Conservation (phyloP, 2,888 invertebrate genomes). For the Pristionchus maxplancki region DNA sequence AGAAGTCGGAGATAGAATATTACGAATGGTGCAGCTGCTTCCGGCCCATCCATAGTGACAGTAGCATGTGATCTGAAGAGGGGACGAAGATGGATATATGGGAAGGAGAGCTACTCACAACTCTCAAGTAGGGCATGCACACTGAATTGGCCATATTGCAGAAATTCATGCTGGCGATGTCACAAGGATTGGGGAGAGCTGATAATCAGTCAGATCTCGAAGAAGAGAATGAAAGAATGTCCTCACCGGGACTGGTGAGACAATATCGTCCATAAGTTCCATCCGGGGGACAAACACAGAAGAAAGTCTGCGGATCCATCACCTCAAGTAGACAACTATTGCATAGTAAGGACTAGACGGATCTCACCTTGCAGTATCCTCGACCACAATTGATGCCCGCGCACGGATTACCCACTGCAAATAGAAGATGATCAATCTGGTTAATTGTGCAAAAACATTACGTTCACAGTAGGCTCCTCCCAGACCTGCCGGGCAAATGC, state of each 20-base stretch:
- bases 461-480: not conserved
- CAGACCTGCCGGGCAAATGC: not conserved
- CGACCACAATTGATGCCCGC: constrained; percentile 16
- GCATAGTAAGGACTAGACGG: not conserved
- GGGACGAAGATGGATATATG: not conserved
- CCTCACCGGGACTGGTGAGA: not conserved
- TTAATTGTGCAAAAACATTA: not conserved
- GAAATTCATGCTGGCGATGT: not conserved
- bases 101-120: not conserved
- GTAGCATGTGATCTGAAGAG: not conserved
- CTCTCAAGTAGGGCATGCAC: not conserved
- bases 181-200: constrained; percentile 9
- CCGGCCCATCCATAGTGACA: constrained; percentile 21
- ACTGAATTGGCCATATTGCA: not conserved
- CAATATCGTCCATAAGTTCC: constrained; percentile 25
- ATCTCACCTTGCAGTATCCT: not conserved
- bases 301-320: not conserved
- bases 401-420: not conserved
- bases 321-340: not conserved
- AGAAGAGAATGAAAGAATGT: too few species aligned
- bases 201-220: too few species aligned
- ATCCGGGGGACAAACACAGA: constrained; percentile 2
- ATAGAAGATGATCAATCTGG: not conserved
- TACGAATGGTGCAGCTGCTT: not conserved
- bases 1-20: too few species aligned